Conservation (phyloP, 2,888 invertebrate species). For the Andrena hattorfiana region DNA sequence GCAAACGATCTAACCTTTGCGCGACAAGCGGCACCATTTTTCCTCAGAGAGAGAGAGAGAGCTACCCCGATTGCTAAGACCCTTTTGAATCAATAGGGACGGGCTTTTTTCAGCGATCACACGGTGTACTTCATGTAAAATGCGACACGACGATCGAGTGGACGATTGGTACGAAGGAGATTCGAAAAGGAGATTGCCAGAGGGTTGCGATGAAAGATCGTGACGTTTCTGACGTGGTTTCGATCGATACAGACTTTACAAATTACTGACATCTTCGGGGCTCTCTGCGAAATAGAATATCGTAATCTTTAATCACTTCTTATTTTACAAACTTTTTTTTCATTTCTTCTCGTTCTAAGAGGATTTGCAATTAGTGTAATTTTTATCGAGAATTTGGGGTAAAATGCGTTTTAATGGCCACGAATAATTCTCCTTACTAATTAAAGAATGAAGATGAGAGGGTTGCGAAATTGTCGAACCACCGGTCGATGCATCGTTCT, state of each 20-base stretch:
- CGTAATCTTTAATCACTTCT: not conserved
- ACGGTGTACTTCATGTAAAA: not conserved
- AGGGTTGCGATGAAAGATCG: not conserved
- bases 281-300: not conserved
- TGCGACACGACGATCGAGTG: not conserved
- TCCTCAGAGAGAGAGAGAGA: conserved; percentile 20
- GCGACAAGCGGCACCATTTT: conserved; percentile 5
- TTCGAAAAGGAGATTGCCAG: not conserved
- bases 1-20: conserved; percentile 56
- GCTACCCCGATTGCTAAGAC: not conserved
- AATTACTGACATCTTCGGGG: not conserved
- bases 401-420: not conserved
- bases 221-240: not conserved
- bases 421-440: conserved; percentile 8
- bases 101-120: not conserved
- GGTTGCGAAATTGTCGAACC: not conserved
- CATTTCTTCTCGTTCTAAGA: not conserved
- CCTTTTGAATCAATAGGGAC: conserved; percentile 2
- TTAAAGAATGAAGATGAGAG: conserved; percentile 2
- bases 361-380: not conserved
- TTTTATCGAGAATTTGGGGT: too few relatives aligned
- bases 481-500: not conserved
- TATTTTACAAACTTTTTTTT: not conserved
- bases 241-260: not conserved
- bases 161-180: not conserved